A percentile compares a stretch with the other conserved stretches of the same genome.
These are phyloP conservation scores for Streblospio benedicti DNA, from an alignment of 1,140 invertebrate species.

Conservation along the genomic window DNA sequence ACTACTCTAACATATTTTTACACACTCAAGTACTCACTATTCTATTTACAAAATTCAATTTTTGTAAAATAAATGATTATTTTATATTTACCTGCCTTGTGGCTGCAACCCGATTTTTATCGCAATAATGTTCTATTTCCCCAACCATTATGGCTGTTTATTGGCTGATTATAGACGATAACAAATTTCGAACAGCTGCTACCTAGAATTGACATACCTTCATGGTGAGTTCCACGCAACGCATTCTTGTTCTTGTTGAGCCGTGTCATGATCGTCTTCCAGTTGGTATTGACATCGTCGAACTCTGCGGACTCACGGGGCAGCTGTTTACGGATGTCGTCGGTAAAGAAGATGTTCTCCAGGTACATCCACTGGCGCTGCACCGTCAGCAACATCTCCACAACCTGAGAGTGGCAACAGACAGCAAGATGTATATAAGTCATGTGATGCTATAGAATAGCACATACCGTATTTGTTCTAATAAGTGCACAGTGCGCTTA, in stretches of 20 bases:
- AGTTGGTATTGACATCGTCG: slow-evolving; percentile 44
- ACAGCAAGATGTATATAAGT: too few relatives aligned
- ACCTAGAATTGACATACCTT: slow-evolving; percentile 27
- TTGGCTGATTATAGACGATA: too few relatives aligned
- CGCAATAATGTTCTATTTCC: too few relatives aligned
- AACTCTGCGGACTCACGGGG: slow-evolving; percentile 46
- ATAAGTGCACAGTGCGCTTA: too few relatives aligned
- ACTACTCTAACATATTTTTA: neutral
- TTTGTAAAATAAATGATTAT: too few relatives aligned
- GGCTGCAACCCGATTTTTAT: too few relatives aligned
- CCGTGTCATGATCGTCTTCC: slow-evolving; percentile 44
- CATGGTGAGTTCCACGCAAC: slow-evolving; percentile 38
- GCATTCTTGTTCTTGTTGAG: slow-evolving; percentile 44
- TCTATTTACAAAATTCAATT: neutral
- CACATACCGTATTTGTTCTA: too few relatives aligned
- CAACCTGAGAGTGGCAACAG: too few relatives aligned
- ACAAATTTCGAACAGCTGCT: neutral
- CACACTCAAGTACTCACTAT: neutral
- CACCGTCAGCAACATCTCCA: slow-evolving; percentile 65
- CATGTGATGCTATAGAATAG: too few relatives aligned
- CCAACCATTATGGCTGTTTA: too few relatives aligned
- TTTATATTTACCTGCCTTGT: too few relatives aligned
- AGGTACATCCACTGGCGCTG: slow-evolving; percentile 74
- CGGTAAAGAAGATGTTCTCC: slow-evolving; percentile 51
- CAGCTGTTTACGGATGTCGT: slow-evolving; percentile 48